These are phyloP conservation scores for Agriopis marginaria DNA, from an alignment of 2,888 invertebrate genomes.

Conservation along the genomic window DNA sequence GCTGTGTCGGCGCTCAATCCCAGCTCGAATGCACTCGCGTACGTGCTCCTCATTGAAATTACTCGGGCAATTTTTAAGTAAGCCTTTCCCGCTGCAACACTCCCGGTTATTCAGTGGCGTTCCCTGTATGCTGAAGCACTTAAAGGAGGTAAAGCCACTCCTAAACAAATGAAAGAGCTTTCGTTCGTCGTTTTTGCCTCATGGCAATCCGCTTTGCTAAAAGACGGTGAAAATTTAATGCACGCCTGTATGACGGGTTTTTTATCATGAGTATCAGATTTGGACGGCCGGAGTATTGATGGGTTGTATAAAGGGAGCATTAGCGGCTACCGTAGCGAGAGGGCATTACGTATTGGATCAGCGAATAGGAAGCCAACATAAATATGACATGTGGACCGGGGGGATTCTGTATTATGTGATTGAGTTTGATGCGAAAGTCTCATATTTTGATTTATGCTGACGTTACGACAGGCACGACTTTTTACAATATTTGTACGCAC, in stretches of 20 bases:
- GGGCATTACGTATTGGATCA: slow-evolving; percentile 34
- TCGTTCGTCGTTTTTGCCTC: slow-evolving; percentile 69
- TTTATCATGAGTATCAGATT: slow-evolving; percentile 50
- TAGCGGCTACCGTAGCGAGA: slow-evolving; percentile 34
- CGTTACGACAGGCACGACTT: background rate
- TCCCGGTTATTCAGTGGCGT: slow-evolving; percentile 76
- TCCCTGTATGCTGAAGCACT: slow-evolving; percentile 75
- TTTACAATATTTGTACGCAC: background rate
- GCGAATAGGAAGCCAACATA: slow-evolving; percentile 35
- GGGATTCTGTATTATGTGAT: slow-evolving; percentile 14
- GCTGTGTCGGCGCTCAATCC: slow-evolving; percentile 60
- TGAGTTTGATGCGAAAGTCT: slow-evolving; percentile 8
- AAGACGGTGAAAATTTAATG: slow-evolving; percentile 79
- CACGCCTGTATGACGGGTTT: slow-evolving; percentile 63
- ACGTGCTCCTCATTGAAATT: slow-evolving; percentile 84
- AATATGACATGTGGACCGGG: slow-evolving; percentile 26
- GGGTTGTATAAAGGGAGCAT: slow-evolving; percentile 39
- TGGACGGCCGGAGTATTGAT: slow-evolving; percentile 45
- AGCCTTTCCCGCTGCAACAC: slow-evolving; percentile 80
- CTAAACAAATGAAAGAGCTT: slow-evolving; percentile 83
- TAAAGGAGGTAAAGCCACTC: slow-evolving; percentile 79
- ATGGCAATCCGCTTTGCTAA: slow-evolving; percentile 77
- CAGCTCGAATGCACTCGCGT: slow-evolving; percentile 73
- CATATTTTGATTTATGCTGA: slow-evolving; percentile 17
- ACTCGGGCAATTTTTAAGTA: slow-evolving; percentile 82